A percentile compares a stretch with the other conserved stretches of the same genome.
Conservation (phyloP, 2,797 vertebrate genomes). For the Hephaestus fuliginosus region DNA sequence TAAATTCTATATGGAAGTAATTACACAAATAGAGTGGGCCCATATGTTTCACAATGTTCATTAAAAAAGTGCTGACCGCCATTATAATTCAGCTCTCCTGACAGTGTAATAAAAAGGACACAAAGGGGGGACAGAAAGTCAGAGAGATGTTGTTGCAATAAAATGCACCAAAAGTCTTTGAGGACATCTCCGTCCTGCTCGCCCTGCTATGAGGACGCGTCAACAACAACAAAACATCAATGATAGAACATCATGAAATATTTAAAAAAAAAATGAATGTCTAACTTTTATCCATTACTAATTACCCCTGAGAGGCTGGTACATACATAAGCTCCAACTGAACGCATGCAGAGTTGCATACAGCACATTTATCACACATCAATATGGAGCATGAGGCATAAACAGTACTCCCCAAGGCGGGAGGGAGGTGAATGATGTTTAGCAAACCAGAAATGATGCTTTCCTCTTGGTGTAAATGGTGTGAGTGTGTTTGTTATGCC, state of each 20-base stretch:
- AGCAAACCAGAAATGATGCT: slow-evolving; percentile 48
- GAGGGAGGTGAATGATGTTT: slow-evolving; percentile 48
- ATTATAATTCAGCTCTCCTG: not conserved
- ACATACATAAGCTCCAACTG: slow-evolving; percentile 9
- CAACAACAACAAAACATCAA: slow-evolving; percentile 52
- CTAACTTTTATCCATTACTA: slow-evolving; percentile 43
- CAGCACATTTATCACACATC: slow-evolving; percentile 34
- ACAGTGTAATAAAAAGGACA: slow-evolving; percentile 14
- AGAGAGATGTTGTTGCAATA: not conserved
- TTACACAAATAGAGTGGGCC: slow-evolving; percentile 18
- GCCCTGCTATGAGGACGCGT: not conserved
- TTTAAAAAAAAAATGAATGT: slow-evolving; percentile 47
- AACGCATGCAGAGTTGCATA: slow-evolving; percentile 8
- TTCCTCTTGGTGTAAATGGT: slow-evolving; percentile 28
- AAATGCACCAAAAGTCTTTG: slow-evolving; percentile 19
- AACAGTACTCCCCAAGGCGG: slow-evolving; percentile 37
- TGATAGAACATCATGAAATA: slow-evolving; percentile 53
- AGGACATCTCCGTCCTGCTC: slow-evolving; percentile 13
- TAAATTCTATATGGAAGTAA: slow-evolving; percentile 17
- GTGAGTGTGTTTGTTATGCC: slow-evolving; percentile 27
- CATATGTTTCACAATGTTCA: slow-evolving; percentile 23
- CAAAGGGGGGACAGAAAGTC: not conserved
- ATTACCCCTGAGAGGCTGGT: slow-evolving; percentile 38
- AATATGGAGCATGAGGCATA: slow-evolving; percentile 40
- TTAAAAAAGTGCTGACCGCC: slow-evolving; percentile 25